A percentile compares a stretch with the other conserved stretches of the same genome.
Conservation (phyloP, 1,140 invertebrate species). For the Paraescarpia echinospica region DNA sequence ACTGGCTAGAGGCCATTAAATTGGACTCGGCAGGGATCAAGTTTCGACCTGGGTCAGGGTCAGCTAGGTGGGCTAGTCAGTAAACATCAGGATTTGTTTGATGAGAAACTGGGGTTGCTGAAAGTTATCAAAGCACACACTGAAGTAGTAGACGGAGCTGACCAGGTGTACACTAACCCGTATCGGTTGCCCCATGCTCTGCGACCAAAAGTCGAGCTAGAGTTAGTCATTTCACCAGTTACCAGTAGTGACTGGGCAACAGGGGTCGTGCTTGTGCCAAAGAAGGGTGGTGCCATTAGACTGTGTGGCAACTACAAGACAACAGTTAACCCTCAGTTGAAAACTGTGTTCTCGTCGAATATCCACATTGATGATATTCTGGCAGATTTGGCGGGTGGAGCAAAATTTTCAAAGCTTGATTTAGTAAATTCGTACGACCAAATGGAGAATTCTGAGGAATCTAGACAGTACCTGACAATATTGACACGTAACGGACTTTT, state of each 20-base stretch:
- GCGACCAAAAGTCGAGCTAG: conserved; percentile 35
- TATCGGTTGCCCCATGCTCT: background rate
- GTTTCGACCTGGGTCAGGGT: too few relatives aligned
- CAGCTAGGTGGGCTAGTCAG: too few relatives aligned
- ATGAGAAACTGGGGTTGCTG: background rate
- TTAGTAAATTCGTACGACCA: conserved; percentile 29
- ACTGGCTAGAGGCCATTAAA: too few relatives aligned
- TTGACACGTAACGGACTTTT: conserved; percentile 43
- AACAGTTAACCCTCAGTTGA: background rate
- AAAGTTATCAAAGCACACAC: background rate
- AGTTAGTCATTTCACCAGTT: background rate
- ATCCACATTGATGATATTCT: conserved; percentile 23
- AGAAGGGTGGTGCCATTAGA: too few relatives aligned
- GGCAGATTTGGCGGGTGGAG: background rate
- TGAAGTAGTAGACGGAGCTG: background rate
- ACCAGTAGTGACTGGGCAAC: background rate
- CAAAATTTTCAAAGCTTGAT: conserved; percentile 7
- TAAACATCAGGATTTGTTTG: too few relatives aligned
- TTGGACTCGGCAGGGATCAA: too few relatives aligned
- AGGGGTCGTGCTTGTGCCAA: background rate
- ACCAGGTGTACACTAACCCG: background rate
- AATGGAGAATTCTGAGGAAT: conserved; percentile 41
- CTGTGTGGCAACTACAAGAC: background rate
- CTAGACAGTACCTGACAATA: conserved; percentile 38
- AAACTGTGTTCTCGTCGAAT: conserved; percentile 36